These are phyloP conservation scores for Notarius quadriscutis DNA, from an alignment of 2,113 vertebrate species.

Conservation along the genomic window DNA sequence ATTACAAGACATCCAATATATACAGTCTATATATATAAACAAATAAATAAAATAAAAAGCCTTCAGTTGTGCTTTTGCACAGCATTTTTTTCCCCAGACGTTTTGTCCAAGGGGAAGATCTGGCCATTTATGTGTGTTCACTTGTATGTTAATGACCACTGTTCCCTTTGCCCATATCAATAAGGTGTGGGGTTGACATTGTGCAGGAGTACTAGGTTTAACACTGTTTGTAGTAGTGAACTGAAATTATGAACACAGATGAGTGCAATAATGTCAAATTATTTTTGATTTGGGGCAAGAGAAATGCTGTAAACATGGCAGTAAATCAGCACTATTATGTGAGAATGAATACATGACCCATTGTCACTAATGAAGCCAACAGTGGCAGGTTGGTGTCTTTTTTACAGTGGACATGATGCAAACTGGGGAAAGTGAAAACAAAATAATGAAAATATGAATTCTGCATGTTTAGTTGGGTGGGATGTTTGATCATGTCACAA, in stretches of 20 bases:
- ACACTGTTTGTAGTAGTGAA: neutral
- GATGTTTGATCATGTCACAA: neutral
- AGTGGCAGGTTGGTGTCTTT: neutral
- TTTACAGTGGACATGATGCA: neutral
- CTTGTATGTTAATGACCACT: neutral
- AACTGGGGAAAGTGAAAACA: neutral
- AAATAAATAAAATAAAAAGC: neutral
- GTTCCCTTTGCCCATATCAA: neutral
- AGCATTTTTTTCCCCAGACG: neutral
- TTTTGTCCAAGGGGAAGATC: neutral
- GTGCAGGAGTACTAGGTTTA: neutral
- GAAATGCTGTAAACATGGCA: neutral
- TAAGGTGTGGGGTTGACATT: neutral
- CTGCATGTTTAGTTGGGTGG: neutral
- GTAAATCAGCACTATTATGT: neutral
- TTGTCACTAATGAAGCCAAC: neutral
- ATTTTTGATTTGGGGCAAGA: neutral
- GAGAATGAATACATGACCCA: neutral
- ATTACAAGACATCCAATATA: neutral
- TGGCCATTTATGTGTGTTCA: neutral
- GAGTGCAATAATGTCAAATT: no score
- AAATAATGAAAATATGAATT: neutral
- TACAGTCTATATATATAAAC: no score
- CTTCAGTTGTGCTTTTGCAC: neutral
- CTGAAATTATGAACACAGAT: neutral